These are phyloP conservation scores for Danionella cerebrum DNA, from an alignment of 2,113 vertebrate genomes.

Conservation along the genomic window DNA sequence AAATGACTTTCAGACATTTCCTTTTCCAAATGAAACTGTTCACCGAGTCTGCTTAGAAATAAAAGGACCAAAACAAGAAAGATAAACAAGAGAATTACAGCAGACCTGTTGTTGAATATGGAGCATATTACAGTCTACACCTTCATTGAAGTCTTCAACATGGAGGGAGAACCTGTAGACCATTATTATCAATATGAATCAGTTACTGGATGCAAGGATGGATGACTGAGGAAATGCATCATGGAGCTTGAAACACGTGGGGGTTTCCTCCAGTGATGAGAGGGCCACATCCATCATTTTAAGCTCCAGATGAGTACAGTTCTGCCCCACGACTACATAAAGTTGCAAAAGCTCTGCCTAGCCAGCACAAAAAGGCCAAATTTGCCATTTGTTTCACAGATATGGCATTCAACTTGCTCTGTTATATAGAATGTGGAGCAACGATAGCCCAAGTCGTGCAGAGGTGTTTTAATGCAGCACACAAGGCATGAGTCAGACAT, in stretches of 20 bases:
- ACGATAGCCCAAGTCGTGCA: no score
- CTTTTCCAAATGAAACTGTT: constrained; percentile 8
- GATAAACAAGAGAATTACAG: neutral
- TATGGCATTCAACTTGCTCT: no score
- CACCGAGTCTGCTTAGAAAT: constrained; percentile 41
- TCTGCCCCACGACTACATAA: neutral
- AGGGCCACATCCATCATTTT: constrained; percentile 18
- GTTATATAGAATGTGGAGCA: no score
- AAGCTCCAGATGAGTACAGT: neutral
- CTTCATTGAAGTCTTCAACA: neutral
- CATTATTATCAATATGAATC: neutral
- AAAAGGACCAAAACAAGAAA: constrained; percentile 34
- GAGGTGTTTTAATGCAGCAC: no score
- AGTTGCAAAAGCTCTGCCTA: neutral
- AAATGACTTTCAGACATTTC: constrained; percentile 34
- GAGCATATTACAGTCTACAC: neutral
- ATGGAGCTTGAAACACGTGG: constrained; percentile 15
- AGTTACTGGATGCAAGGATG: neutral
- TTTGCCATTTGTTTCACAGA: no score
- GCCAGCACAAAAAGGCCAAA: no score
- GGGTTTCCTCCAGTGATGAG: constrained; percentile 1
- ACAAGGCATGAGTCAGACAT: no score
- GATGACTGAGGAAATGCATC: constrained; percentile 14
- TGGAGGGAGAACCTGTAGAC: neutral
- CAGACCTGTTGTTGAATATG: neutral